Evolutionary conservation across 2,888 invertebrate genomes (phyloP), one percentile per base, ranked within the genome.

Genomic region (Abscondita cerata): DNA sequence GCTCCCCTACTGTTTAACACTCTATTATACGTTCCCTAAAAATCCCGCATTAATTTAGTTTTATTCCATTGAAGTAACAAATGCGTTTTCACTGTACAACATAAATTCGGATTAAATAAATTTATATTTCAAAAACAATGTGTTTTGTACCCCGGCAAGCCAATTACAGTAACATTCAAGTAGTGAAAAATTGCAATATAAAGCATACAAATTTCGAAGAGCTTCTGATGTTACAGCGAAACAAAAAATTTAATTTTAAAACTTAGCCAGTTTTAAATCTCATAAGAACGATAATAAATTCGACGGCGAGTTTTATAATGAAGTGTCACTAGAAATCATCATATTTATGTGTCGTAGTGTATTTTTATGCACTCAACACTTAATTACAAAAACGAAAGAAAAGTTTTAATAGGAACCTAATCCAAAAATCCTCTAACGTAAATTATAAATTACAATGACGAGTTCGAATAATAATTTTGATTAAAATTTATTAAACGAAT

Each of bases 351-450:
- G 34, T 46, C 34, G 52, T 44, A 52, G 52, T 59, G 47, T 59
- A 59, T 59, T 52, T 59, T 59, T 59, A 20, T 51, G 52, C 52
- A 53, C 48, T 38, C 47, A 46, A 48, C 52, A 53, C 48, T 53
- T 50, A 54, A 53, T 59, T 59, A 59, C 48, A 54, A 59, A 54
- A 48, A 19, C 59, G 50, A 41, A 6, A 25, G 54, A 41, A 20
- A 68, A 68, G 61, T 68, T 66, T 66, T 66, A 68, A 68, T 66
- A 68, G 66, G 65, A 66, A 65, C 65, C 65, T 64, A 66, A 68
- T 68, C 68, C 66, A 65, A 65, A 65, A n/a, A n/a, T n/a, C n/a
- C n/a, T n/a, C n/a, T n/a, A n/a, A 66, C 62, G 62, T 65, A 65
- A 68, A 67, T 68, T 63, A 67, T 65, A 48, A 59, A 59, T 59